A percentile compares a stretch with the other conserved stretches of the same genome.
Evolutionary conservation across 2,888 invertebrate species (phyloP).

Genomic region (Drosophila cognata): DNA sequence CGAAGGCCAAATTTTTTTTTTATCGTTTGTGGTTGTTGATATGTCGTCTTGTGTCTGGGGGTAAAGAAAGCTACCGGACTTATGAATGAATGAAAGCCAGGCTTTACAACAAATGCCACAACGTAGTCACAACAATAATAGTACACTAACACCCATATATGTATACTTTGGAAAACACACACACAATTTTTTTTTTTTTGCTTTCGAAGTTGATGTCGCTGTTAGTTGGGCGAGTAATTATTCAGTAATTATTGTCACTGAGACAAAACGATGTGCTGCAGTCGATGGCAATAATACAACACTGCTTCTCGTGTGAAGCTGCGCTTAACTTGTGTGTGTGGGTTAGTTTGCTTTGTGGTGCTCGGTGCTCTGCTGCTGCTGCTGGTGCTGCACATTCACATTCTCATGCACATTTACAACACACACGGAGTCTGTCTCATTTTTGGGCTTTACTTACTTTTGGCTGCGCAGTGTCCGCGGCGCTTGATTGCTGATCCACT

Average conservation of each 20-base stretch:
- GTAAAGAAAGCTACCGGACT: constrained; percentile 37
- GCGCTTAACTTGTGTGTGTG: constrained; percentile 44
- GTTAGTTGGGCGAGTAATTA: constrained; percentile 31
- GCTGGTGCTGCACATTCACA: constrained; percentile 25
- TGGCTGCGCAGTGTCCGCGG: constrained; percentile 22
- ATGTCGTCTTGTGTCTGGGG: constrained; percentile 16
- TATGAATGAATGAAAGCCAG: constrained; percentile 58
- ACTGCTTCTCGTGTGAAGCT: constrained; percentile 36
- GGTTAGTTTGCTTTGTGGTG: constrained; percentile 28
- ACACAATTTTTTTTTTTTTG: constrained; percentile 3
- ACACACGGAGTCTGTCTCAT: constrained; percentile 28
- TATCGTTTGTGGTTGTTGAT: constrained; percentile 16
- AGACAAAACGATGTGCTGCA: constrained; percentile 22
- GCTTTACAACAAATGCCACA: constrained; percentile 37
- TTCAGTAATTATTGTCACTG: constrained; percentile 37
- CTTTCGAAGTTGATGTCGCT: constrained; percentile 14
- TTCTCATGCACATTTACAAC: constrained; percentile 16
- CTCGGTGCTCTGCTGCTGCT: constrained; percentile 14
- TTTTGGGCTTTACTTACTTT: constrained; percentile 49
- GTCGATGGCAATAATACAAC: constrained; percentile 17
- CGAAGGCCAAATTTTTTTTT: constrained; percentile 50
- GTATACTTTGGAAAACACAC: background rate
- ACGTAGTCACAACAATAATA: constrained; percentile 23
- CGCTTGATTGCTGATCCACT: constrained; percentile 22
- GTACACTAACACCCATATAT: constrained; percentile 4